phyloP scores from a whole-genome alignment of 2,113 vertebrate species.

The Anser brachyrhynchus region DNA sequence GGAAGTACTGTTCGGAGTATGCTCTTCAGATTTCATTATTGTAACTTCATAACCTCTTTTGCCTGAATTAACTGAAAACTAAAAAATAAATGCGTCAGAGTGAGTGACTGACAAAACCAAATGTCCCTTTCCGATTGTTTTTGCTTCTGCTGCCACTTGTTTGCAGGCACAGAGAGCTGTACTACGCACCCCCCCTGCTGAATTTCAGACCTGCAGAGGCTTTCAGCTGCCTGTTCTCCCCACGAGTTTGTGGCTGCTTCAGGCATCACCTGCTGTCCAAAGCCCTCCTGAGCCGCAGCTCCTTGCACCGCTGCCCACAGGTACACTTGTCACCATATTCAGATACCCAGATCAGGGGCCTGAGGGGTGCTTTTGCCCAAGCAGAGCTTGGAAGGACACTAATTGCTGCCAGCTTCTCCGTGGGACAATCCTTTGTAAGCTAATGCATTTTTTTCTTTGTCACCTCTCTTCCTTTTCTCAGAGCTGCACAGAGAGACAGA shows the following conservation, averaged over 20 bases:
- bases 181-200: not conserved
- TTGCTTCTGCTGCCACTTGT: not conserved
- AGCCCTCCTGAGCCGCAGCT: too few relatives aligned
- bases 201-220: too few relatives aligned
- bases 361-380: not conserved
- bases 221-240: not conserved
- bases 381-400: fast-evolving
- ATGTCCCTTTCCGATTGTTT: not conserved
- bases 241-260: too few relatives aligned
- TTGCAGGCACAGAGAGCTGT: not conserved
- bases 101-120: not conserved
- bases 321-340: not conserved
- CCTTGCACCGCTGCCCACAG: not conserved
- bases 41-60: not conserved
- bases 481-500: not conserved
- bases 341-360: not conserved
- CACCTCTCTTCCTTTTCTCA: not conserved
- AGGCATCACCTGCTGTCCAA: too few relatives aligned
- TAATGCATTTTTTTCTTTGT: not conserved
- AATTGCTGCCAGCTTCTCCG: not conserved
- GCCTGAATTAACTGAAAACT: not conserved
- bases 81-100: not conserved
- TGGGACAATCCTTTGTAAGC: fast-evolving
- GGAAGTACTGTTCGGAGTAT: not conserved
- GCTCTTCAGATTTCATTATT: not conserved